Evolutionary conservation across 2,113 vertebrate genomes (phyloP), one percentile per base, ranked within the genome.

Genomic region (Uropsilus gracilis): DNA sequence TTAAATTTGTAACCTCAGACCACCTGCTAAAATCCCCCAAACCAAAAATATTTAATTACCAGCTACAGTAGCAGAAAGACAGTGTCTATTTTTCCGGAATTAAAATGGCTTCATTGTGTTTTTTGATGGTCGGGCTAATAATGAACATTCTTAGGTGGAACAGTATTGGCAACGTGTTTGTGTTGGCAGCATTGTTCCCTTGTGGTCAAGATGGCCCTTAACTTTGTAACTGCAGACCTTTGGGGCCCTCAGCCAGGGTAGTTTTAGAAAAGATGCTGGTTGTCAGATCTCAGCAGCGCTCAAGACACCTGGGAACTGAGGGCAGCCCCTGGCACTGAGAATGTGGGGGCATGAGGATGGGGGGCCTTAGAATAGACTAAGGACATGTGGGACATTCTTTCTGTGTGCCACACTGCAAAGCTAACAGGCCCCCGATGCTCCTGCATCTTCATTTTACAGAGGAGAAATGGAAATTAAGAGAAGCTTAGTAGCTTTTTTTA

Each of bases 41-140:
- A 26, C 39, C 42, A 57, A 22, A 73, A 10, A 50, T n/a, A 34
- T 50, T 71, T 46, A 37, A 26, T 73, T 69, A 50, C 53, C 9
- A 11, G 64, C 68, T 46, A 2, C 8, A 32, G 0, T 26, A 28
- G 24, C 10, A 28, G 59, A 39, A 50, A 7, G 11, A 22, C 8
- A 34, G 22, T 44, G 0, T 72, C 42, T 18, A 13, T n/a, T 77
- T 87, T 86, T 44, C 32, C 13, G 63, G 89, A 86, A 89, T 86
- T 72, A 69, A 96, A 86, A 78, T 77, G 63, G 42, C n/a, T 57
- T 86, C 26, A 37, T 55, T 87, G 61, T 76, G 16, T 86, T 90
- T 68, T 82, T 34, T 50, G 11, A 85, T 77, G 50, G 13, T 20
- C 80, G 80, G 71, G 10, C 63, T 72, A 92, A 57, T 42, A 10